A percentile compares a stretch with the other conserved stretches of the same genome.
phyloP scores from a whole-genome alignment of 2,888 invertebrate species.

The Phortica magna region DNA sequence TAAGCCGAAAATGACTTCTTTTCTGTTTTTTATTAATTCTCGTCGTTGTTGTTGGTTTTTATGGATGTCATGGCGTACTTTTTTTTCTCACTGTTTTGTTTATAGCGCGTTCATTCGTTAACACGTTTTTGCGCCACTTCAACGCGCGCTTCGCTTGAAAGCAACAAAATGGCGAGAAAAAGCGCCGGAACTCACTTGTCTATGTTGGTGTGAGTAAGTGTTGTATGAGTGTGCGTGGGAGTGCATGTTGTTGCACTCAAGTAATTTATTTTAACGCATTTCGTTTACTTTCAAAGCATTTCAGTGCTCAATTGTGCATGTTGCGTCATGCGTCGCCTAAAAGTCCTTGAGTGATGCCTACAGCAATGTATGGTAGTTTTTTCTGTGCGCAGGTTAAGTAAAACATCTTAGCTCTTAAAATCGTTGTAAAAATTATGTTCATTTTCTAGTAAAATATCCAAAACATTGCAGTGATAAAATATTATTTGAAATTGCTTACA shows the following conservation, averaged over 20 bases:
- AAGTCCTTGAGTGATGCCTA: background rate
- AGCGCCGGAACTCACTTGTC: conserved; percentile 13
- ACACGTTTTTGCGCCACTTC: conserved; percentile 21
- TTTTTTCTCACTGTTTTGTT: conserved; percentile 1
- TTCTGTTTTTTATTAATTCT: background rate
- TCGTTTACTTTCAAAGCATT: background rate
- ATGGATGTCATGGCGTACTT: no score
- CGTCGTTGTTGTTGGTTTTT: background rate
- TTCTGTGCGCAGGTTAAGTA: no score
- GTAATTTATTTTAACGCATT: background rate
- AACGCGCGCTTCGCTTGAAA: background rate
- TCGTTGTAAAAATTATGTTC: no score
- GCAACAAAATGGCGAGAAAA: background rate
- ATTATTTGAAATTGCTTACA: no score
- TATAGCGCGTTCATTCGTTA: conserved; percentile 16
- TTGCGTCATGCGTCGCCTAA: background rate
- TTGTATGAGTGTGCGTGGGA: background rate
- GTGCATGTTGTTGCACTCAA: no score
- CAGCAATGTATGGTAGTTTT: no score
- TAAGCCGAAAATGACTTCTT: no score
- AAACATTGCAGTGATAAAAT: no score
- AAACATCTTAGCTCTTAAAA: no score
- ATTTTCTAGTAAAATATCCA: no score
- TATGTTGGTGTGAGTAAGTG: background rate
- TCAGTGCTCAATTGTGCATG: background rate